These are phyloP conservation scores for Endomychus coccineus DNA, from an alignment of 2,888 invertebrate species.

Conservation along the genomic window DNA sequence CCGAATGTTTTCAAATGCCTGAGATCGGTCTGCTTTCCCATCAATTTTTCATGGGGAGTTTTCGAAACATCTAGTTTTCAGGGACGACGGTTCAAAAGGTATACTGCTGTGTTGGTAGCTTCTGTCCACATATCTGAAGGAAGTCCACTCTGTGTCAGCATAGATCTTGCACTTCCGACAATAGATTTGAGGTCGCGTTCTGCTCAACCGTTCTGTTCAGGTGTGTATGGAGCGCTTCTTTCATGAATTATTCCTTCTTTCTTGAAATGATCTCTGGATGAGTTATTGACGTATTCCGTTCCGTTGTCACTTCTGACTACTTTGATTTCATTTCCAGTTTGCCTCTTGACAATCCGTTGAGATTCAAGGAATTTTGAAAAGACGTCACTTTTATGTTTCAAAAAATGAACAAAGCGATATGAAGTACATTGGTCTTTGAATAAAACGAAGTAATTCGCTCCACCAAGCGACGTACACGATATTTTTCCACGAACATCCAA, in stretches of 20 bases:
- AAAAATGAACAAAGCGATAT: conserved; percentile 17
- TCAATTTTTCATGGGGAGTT: too few species aligned
- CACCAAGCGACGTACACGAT: conserved; percentile 18
- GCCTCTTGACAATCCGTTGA: conserved; percentile 7
- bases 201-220: conserved; percentile 3
- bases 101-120: too few species aligned
- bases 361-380: conserved; percentile 8
- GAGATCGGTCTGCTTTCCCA: too few species aligned
- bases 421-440: conserved; percentile 20
- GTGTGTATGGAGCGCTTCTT: conserved; percentile 6
- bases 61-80: too few species aligned
- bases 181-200: too few species aligned
- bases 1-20: too few species aligned
- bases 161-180: too few species aligned
- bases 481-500: too few species aligned
- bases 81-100: too few species aligned
- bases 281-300: conserved; percentile 7
- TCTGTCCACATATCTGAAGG: too few species aligned
- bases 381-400: conserved; percentile 19
- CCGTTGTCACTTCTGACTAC: conserved; percentile 10
- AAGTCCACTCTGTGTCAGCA: too few species aligned
- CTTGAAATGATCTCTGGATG: conserved; percentile 4
- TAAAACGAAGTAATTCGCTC: conserved; percentile 16
- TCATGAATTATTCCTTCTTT: conserved; percentile 7
- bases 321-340: conserved; percentile 7